Evolutionary conservation across 2,888 invertebrate species (phyloP), one percentile per base, ranked within the genome.

Genomic region (Cantharis rustica): DNA sequence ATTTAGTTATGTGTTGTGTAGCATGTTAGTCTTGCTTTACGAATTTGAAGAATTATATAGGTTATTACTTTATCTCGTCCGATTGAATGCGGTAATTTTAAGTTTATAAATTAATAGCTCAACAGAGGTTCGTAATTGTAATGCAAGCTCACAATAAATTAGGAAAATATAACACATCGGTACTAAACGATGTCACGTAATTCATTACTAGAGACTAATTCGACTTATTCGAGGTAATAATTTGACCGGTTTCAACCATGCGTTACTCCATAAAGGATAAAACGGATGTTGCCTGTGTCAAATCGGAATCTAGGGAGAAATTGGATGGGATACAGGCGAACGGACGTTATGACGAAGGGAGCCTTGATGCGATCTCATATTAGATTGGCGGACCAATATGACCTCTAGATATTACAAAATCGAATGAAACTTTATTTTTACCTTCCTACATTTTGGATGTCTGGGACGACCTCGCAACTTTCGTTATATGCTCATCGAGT

Each of bases 301-400:
- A 80, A 79, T 79, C 80, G 77, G 78, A 80, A 80, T 80, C 79
- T 76, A 69, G 74, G 70, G 79, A 77, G 79, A 80, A 80, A 81
- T 79, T 76, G 77, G 81, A 79, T 79, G 76, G 81, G 77, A 79
- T 72, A 75, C 72, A 73, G 79, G 72, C 76, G 79, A 75, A 69
- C 66, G 76, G 72, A 73, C 64, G 74, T 76, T 78, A 78, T 78
- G 78, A 78, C 76, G 75, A 77, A 79, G 79, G 79, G 79, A 69
- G 79, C 63, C 77, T 75, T 79, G 79, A 79, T 79, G 75, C 73
- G 79, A 79, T 80, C 79, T 78, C 75, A 75, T 81, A 81, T 81
- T 81, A 81, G 80, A 81, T 81, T 81, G 78, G 79, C 73, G 81
- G 81, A 79, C 81, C 81, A 80, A 81, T 81, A 81, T 81, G 80